phyloP scores from a whole-genome alignment of 1,140 invertebrate species.

The Wiebesia pumilae region DNA sequence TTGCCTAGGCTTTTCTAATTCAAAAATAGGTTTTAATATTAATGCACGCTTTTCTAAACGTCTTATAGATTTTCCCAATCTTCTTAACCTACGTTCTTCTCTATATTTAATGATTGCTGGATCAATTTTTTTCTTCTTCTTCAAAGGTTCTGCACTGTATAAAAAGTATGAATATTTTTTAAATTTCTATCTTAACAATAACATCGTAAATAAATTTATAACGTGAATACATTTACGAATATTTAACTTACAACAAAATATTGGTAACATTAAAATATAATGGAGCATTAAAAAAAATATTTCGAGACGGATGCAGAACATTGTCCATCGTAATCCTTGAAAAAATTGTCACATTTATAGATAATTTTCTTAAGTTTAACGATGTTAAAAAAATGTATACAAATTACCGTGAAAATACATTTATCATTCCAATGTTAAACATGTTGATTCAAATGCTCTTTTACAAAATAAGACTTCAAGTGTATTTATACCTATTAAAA shows the following conservation, averaged over 20 bases:
- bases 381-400: background rate
- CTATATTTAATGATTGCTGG: constrained; percentile 84
- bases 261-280: constrained; percentile 59
- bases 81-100: constrained; percentile 86
- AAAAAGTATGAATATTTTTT: background rate
- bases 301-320: constrained; percentile 47
- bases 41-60: constrained; percentile 83
- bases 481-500: background rate
- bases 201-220: background rate
- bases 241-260: constrained; percentile 60
- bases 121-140: constrained; percentile 91
- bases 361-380: background rate
- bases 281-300: constrained; percentile 58
- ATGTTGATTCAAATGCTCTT: background rate
- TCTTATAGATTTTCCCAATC: constrained; percentile 88
- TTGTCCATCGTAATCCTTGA: constrained; percentile 35
- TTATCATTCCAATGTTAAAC: constrained; percentile 12
- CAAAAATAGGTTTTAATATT: constrained; percentile 89
- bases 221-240: background rate
- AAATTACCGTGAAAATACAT: constrained; percentile 42
- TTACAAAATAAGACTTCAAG: background rate
- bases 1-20: constrained; percentile 82
- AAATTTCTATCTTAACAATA: background rate
- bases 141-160: constrained; percentile 87
- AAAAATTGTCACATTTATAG: background rate